Evolutionary conservation across 2,797 vertebrate species (phyloP).

Genomic region (Syngnathus acus): DNA sequence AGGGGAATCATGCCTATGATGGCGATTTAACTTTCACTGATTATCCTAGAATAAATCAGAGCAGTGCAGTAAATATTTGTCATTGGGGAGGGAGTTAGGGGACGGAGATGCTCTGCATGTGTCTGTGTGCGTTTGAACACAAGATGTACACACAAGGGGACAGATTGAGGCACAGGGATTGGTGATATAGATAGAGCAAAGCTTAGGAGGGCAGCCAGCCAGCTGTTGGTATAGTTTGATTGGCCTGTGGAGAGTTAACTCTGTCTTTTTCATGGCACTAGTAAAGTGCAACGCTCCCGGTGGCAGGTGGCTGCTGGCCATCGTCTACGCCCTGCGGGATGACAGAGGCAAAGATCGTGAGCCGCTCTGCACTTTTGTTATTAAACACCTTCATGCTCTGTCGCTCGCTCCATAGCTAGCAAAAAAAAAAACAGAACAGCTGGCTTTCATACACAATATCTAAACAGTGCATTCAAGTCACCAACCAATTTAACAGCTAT

Average conservation of each 20-base stretch:
- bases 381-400: conserved; percentile 61
- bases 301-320: conserved; percentile 66
- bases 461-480: conserved; percentile 48
- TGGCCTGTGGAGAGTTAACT: conserved; percentile 68
- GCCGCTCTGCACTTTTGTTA: conserved; percentile 40
- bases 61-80: conserved; percentile 72
- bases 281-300: conserved; percentile 63
- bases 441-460: conserved; percentile 43
- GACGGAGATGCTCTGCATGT: conserved; percentile 34
- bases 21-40: conserved; percentile 69
- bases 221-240: conserved; percentile 76
- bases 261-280: conserved; percentile 63
- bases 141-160: conserved; percentile 20
- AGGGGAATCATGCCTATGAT: conserved; percentile 40
- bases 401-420: conserved; percentile 18
- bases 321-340: conserved; percentile 35
- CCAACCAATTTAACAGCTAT: conserved; percentile 40
- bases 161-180: conserved; percentile 31
- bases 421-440: conserved; percentile 45
- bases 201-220: conserved; percentile 59
- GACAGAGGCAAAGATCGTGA: conserved; percentile 46
- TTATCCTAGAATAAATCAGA: conserved; percentile 72
- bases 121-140: conserved; percentile 12
- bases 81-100: conserved; percentile 56
- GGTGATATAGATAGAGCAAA: conserved; percentile 25